A percentile compares a stretch with the other conserved stretches of the same genome.
Conservation (phyloP, 2,113 vertebrate species). For the Charadrius vociferus region DNA sequence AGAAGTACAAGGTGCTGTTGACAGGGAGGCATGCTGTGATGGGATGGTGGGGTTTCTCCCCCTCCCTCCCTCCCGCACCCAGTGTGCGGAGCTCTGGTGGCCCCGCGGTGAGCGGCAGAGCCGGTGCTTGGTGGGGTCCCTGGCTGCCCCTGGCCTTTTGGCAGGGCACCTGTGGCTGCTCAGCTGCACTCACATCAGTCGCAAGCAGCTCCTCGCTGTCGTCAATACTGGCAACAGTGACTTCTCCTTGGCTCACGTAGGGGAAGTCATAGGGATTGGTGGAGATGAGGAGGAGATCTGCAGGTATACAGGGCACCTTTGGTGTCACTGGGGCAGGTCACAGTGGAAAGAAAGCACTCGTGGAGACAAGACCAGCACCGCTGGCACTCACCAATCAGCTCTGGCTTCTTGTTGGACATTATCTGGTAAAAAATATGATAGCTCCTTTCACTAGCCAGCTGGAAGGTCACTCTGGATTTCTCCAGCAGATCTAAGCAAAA, state of each 20-base stretch:
- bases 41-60: background rate
- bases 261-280: slow-evolving; percentile 85
- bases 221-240: slow-evolving; percentile 81
- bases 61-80: background rate
- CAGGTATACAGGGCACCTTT: background rate
- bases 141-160: background rate
- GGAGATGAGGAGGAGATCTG: slow-evolving; percentile 85
- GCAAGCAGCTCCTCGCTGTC: slow-evolving; percentile 78
- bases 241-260: slow-evolving; percentile 79
- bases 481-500: slow-evolving; percentile 81
- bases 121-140: background rate
- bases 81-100: fast-evolving
- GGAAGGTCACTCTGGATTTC: slow-evolving; percentile 87
- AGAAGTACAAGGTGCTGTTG: background rate
- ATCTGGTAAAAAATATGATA: slow-evolving; percentile 90
- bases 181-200: slow-evolving; percentile 71
- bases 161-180: fast-evolving
- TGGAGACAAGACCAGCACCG: background rate
- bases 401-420: slow-evolving; percentile 64
- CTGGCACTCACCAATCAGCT: slow-evolving; percentile 81
- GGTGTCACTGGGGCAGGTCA: background rate
- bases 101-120: background rate
- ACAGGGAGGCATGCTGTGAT: fast-evolving
- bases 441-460: slow-evolving; percentile 83
- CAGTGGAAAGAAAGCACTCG: background rate